A percentile compares a stretch with the other conserved stretches of the same genome.
These are phyloP conservation scores for Drosophila neonasuta DNA, from an alignment of 2,888 invertebrate genomes.

Conservation along the genomic window DNA sequence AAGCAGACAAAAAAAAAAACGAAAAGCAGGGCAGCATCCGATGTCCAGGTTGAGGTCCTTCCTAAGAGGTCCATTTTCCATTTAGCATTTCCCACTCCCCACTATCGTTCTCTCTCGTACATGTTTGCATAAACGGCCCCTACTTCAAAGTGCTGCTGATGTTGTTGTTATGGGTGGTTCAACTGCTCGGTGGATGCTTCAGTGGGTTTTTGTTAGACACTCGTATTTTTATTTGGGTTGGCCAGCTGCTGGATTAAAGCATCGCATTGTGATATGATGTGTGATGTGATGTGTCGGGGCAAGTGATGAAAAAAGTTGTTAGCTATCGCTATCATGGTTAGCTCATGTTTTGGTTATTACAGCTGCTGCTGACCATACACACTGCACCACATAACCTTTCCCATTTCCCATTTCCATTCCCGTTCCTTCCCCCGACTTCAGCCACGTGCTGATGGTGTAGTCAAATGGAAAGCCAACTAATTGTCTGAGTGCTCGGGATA, in stretches of 20 bases:
- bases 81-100: conserved; percentile 30
- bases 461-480: conserved; percentile 69
- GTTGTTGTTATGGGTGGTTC: conserved; percentile 39
- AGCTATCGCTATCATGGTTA: conserved; percentile 49
- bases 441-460: conserved; percentile 31
- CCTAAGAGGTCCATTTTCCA: conserved; percentile 15
- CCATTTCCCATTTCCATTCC: neutral
- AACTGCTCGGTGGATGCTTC: conserved; percentile 37
- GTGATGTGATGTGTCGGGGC: conserved; percentile 29
- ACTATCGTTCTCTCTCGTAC: conserved; percentile 13
- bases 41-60: conserved; percentile 13
- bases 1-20: neutral
- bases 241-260: conserved; percentile 59
- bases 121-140: conserved; percentile 71
- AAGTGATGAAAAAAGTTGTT: conserved; percentile 69
- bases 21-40: conserved; percentile 52
- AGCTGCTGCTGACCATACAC: conserved; percentile 60
- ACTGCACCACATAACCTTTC: neutral
- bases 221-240: conserved; percentile 23
- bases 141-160: conserved; percentile 65
- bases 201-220: conserved; percentile 13
- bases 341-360: conserved; percentile 69
- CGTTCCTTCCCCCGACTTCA: neutral
- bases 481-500: conserved; percentile 38
- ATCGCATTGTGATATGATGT: conserved; percentile 44